Conservation (phyloP, 2,888 invertebrate species). For the Ethmia dodecea region DNA sequence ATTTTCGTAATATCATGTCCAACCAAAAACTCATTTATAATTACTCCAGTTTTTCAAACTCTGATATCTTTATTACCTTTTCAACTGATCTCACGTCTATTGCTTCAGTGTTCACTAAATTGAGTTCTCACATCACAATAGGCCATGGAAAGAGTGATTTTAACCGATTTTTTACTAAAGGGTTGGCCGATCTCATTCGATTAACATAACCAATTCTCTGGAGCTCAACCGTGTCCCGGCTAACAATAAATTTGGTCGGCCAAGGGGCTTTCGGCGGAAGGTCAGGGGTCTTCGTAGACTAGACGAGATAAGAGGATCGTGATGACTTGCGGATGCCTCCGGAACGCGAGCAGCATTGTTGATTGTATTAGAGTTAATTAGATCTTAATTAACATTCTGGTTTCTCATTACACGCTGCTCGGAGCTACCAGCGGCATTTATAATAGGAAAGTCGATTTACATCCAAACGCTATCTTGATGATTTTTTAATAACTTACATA, state of each 20-base stretch:
- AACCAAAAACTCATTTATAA: neutral
- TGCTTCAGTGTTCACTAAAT: constrained; percentile 56
- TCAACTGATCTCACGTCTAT: constrained; percentile 48
- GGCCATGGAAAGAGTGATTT: constrained; percentile 61
- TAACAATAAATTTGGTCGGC: constrained; percentile 22
- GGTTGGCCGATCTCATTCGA: constrained; percentile 74
- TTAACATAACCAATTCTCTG: constrained; percentile 49
- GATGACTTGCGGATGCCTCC: constrained; percentile 73
- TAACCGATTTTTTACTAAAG: constrained; percentile 71
- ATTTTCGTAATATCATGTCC: neutral
- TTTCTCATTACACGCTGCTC: constrained; percentile 77
- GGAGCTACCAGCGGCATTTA: constrained; percentile 59
- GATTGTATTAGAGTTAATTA: constrained; percentile 77
- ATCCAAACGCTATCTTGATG: constrained; percentile 57
- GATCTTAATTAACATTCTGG: constrained; percentile 77
- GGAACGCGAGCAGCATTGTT: constrained; percentile 73
- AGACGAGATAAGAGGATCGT: constrained; percentile 47
- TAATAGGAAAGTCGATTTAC: constrained; percentile 70
- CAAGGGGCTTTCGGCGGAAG: constrained; percentile 29
- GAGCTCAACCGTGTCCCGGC: constrained; percentile 28
- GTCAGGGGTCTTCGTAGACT: constrained; percentile 45
- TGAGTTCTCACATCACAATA: constrained; percentile 76
- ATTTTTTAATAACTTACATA: constrained; percentile 48
- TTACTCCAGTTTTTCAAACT: neutral
- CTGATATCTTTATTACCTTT: constrained; percentile 63